Base-by-base conservation (phyloP, 1,140 invertebrate genomes). In the Microplitis demolitor region DNA sequence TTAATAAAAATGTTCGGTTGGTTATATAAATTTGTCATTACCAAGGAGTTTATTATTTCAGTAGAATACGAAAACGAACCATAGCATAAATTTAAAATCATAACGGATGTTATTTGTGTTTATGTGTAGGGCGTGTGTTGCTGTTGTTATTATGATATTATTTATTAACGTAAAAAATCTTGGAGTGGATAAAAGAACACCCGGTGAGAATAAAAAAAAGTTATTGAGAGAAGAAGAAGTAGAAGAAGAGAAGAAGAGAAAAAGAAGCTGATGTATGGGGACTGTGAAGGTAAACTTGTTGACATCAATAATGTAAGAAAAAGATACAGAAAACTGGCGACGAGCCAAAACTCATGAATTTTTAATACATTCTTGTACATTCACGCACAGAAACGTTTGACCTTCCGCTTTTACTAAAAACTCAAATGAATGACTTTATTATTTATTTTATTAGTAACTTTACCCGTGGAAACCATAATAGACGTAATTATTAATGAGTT, bases 281-380 rank as follows among this genome's bases (percentile, higher is more conserved):
- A 54, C 35, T 66, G 62, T 50, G 37, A 54, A 71, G 24, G 51
- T 72, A 60, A 72, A 67, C 53, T 72, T 31, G 71, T 56, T 58
- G 64, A 72, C 70, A 66, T 72, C 70, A 72, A 72, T 72, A 72
- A 72, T 72, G 35, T 33, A 58, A 71, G 39, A 34, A 35, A 58
- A 71, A 53, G 69, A 53, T 53, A 62, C 24, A 31, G 56, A 37
- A 70, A 62, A 37, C 24, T 71, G 37, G 60, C 39, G n/a, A 54
- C 60, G 14, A 64, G 69, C n/a, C 51, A 39, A 34, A 14, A 34
- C 50, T 14, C 8, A 33, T 68, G 66, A 68, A 68, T 68, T 56
- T 68, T 68, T 68, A 34, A 68, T 56, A 56, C 8, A 58, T 58
- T 31, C 54, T 58, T 53, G 9, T 66, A 31, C 16, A 4, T 51